Evolutionary conservation across 2,113 vertebrate species (phyloP).

Genomic region (Empidonax alnorum): DNA sequence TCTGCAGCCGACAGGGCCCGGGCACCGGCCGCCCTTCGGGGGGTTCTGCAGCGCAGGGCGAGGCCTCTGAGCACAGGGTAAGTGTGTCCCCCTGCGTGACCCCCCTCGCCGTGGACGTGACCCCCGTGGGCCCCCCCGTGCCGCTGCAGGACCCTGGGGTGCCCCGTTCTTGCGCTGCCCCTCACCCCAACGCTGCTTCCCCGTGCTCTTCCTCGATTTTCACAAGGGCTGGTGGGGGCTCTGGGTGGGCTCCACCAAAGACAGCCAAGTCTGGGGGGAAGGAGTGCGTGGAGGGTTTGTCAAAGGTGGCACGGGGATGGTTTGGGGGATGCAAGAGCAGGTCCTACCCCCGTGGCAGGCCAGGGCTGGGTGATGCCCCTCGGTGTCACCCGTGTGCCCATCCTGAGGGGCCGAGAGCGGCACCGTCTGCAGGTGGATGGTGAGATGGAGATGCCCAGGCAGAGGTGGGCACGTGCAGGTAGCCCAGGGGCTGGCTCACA

Average conservation of each 20-base stretch:
- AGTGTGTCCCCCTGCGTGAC: background rate
- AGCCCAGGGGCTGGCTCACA: background rate
- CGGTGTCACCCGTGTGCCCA: fast-evolving
- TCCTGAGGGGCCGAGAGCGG: fast-evolving
- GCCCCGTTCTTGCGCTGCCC: background rate
- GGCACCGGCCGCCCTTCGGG: background rate
- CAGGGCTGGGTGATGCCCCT: background rate
- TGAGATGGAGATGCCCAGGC: background rate
- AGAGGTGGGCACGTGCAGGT: background rate
- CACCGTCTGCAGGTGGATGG: fast-evolving
- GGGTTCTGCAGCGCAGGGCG: background rate
- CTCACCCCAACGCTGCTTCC: background rate
- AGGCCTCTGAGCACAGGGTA: background rate
- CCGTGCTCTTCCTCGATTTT: background rate
- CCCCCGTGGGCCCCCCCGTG: background rate
- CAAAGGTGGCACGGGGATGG: fast-evolving
- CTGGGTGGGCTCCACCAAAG: fast-evolving
- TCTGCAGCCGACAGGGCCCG: background rate
- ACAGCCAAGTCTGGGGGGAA: fast-evolving
- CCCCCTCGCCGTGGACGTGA: fast-evolving
- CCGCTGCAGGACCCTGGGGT: background rate
- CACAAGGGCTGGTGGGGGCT: fast-evolving
- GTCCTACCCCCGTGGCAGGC: background rate
- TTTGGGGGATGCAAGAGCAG: background rate
- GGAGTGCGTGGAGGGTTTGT: fast-evolving